phyloP scores from a whole-genome alignment of 2,888 invertebrate species.

The Brassicogethes aeneus region DNA sequence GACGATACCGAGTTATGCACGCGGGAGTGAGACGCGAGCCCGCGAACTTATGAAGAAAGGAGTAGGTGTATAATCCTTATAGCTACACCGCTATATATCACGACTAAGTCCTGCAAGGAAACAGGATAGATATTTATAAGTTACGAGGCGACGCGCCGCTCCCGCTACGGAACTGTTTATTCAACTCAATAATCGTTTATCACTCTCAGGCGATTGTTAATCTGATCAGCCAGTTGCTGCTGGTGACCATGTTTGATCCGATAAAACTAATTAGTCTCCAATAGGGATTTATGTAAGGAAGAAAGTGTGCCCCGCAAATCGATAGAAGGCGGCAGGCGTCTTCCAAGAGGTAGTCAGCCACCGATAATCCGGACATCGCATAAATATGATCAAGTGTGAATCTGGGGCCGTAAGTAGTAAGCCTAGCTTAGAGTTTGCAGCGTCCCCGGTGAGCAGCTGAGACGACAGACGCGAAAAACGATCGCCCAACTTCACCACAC shows the following conservation, averaged over 20 bases:
- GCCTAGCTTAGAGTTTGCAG: constrained; percentile 42
- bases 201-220: too few relatives aligned
- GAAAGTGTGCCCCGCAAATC: constrained; percentile 40
- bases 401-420: constrained; percentile 41
- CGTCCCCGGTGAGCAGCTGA: constrained; percentile 38
- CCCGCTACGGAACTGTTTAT: constrained; percentile 40
- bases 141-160: constrained; percentile 37
- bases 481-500: constrained; percentile 35
- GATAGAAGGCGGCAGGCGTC: constrained; percentile 40
- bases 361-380: constrained; percentile 45
- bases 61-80: constrained; percentile 46
- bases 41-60: constrained; percentile 46
- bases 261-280: constrained; percentile 35
- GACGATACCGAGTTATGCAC: constrained; percentile 44
- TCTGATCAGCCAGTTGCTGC: too few relatives aligned
- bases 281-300: constrained; percentile 38
- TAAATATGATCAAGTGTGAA: constrained; percentile 46
- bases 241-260: too few relatives aligned
- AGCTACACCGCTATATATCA: constrained; percentile 45
- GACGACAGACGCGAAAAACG: constrained; percentile 35
- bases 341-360: constrained; percentile 38
- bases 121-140: constrained; percentile 45
- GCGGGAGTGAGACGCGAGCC: constrained; percentile 30
- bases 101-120: constrained; percentile 43
- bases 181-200: constrained; percentile 43